Evolutionary conservation across 1,140 invertebrate genomes (phyloP), one percentile per base, ranked within the genome.

Genomic region (Euura lappo): DNA sequence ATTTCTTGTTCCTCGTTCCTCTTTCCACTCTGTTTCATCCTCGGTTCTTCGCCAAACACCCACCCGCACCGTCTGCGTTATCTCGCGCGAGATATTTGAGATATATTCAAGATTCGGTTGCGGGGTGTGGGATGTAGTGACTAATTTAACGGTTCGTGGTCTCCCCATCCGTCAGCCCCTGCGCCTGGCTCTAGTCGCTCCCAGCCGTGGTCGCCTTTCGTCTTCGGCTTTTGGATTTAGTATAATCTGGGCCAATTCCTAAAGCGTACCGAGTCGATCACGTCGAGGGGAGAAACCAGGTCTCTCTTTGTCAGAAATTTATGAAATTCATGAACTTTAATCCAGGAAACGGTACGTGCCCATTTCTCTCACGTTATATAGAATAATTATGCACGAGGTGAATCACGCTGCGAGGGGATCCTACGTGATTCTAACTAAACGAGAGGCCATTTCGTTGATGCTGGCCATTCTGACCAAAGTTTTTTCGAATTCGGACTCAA

Each of bases 131-230:
- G 66, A 44, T 68, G 66, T 68, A 68, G 66, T 68, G 66, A 68
- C 66, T 68, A 68, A 68, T 68, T 68, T 68, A 68, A 68, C 66
- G 66, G 66, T 68, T 44, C 66, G 66, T 42, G 66, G 66, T 68
- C 66, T 68, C 66, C 66, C 66, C 66, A 68, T 68, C 66, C 13
- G 66, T 68, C 66, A 68, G 42, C 28, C 44, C 66, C 66, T 44
- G 4, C 66, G 66, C 44, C 10, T 28, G 5, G 10, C 66, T 44
- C 44, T 68, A 28, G 28, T 44, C 66, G 66, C 66, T 68, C 51
- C 28, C 51, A 60, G 13, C 51, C 47, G 51, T 60, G 44, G 66
- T 42, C 66, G 66, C 8, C 13, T 68, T 68, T 68, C 66, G 66
- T 68, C 66, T 44, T 42, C 28, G 28, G 7, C 28, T 42, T 68